Conservation (phyloP, 1,140 invertebrate species). For the Hypsibius dujardini region DNA sequence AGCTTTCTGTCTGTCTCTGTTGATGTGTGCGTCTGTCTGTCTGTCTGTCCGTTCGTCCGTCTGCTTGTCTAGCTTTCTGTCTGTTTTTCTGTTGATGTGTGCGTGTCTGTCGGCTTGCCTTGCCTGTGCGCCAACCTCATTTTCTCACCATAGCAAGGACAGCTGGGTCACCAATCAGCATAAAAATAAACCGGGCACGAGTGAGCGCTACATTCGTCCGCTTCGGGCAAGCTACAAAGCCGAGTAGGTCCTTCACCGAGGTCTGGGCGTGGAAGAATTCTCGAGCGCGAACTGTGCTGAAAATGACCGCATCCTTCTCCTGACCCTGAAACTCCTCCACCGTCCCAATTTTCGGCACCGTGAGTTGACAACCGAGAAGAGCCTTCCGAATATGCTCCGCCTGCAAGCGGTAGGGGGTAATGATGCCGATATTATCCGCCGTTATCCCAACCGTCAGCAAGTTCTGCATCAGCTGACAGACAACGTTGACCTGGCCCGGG, state of each 20-base stretch:
- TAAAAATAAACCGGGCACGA: constrained; percentile 54
- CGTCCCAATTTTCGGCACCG: constrained; percentile 52
- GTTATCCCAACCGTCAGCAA: constrained; percentile 37
- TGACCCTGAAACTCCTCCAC: constrained; percentile 93
- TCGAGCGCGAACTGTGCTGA: constrained; percentile 58
- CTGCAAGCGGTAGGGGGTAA: constrained; percentile 72
- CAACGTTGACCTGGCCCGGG: constrained; percentile 50
- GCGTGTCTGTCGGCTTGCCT: background rate
- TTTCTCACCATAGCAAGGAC: constrained; percentile 39
- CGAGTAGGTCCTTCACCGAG: constrained; percentile 38
- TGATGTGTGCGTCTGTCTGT: background rate
- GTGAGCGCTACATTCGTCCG: constrained; percentile 72
- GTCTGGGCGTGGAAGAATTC: constrained; percentile 28
- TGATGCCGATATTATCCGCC: constrained; percentile 63
- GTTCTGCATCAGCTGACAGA: constrained; percentile 32
- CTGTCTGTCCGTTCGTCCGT: no score
- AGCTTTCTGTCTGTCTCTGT: constrained; percentile 10
- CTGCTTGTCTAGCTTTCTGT: background rate
- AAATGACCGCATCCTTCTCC: constrained; percentile 63
- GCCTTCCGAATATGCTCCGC: background rate
- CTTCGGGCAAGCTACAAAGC: constrained; percentile 54
- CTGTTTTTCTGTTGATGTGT: background rate
- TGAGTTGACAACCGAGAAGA: background rate
- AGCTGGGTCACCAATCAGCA: constrained; percentile 67
- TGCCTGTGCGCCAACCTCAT: background rate